Conservation (phyloP, 1,140 invertebrate genomes). For the Bombus turneri region DNA sequence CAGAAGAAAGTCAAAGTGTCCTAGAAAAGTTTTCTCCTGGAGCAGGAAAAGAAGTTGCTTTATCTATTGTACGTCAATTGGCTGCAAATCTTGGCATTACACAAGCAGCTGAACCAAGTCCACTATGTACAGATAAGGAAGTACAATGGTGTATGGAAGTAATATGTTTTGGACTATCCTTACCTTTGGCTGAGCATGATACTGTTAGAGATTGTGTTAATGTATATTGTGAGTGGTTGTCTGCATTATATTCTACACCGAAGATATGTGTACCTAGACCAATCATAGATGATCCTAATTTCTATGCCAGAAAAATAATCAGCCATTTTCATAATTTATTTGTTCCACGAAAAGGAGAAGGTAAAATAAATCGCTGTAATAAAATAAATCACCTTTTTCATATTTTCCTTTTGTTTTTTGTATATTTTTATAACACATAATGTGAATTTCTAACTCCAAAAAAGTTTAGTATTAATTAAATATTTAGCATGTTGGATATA, state of each 20-base stretch:
- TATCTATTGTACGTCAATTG: slow-evolving; percentile 92
- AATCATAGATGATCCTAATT: slow-evolving; percentile 94
- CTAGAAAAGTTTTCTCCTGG: slow-evolving; percentile 92
- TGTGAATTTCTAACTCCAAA: not conserved
- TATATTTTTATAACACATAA: not conserved
- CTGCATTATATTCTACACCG: slow-evolving; percentile 91
- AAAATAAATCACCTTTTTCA: slow-evolving; percentile 55
- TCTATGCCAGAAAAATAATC: slow-evolving; percentile 95
- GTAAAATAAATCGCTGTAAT: slow-evolving; percentile 83
- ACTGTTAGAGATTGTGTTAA: slow-evolving; percentile 97
- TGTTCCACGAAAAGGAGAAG: slow-evolving; percentile 95
- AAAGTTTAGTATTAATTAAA: not conserved
- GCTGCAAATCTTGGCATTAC: slow-evolving; percentile 89
- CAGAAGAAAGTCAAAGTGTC: slow-evolving; percentile 89
- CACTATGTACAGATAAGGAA: slow-evolving; percentile 89
- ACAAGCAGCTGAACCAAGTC: slow-evolving; percentile 89
- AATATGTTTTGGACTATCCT: slow-evolving; percentile 94
- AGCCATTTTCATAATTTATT: slow-evolving; percentile 97
- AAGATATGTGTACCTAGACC: slow-evolving; percentile 93
- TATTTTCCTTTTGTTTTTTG: not conserved
- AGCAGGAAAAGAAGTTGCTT: slow-evolving; percentile 91
- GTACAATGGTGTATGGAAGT: slow-evolving; percentile 97
- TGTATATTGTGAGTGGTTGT: slow-evolving; percentile 98
- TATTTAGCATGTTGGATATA: slow-evolving; percentile 7
- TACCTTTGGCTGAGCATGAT: slow-evolving; percentile 95